These are phyloP conservation scores for Tachypleus tridentatus DNA, from an alignment of 1,140 invertebrate species.

Conservation along the genomic window DNA sequence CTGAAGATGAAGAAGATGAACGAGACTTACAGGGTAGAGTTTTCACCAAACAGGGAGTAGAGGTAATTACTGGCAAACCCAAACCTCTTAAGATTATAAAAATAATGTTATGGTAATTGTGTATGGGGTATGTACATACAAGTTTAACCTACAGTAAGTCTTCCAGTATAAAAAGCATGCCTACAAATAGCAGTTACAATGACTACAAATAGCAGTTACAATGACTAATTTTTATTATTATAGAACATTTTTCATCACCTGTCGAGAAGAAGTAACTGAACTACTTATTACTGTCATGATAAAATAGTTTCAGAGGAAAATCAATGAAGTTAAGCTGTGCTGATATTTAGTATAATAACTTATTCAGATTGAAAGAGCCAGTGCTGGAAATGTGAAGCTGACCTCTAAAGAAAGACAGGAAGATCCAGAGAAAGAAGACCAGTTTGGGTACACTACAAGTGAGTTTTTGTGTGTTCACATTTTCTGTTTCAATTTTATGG, in stretches of 20 bases:
- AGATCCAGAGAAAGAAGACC: slow-evolving; percentile 71
- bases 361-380: slow-evolving; percentile 67
- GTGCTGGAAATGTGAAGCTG: slow-evolving; percentile 68
- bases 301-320: neutral
- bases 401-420: slow-evolving; percentile 59
- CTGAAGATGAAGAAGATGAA: slow-evolving; percentile 51
- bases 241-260: no score
- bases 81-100: neutral
- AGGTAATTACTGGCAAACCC: slow-evolving; percentile 41
- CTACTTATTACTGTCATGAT: neutral
- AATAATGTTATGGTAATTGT: slow-evolving; percentile 6
- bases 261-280: no score
- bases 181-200: no score
- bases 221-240: no score
- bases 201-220: no score
- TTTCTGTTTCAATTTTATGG: neutral
- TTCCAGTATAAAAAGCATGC: no score
- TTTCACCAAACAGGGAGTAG: slow-evolving; percentile 56
- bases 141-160: no score
- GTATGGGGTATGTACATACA: slow-evolving; percentile 5
- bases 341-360: slow-evolving; percentile 9
- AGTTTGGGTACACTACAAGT: slow-evolving; percentile 85
- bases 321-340: neutral
- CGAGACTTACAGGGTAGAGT: slow-evolving; percentile 62
- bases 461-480: slow-evolving; percentile 34